phyloP scores from a whole-genome alignment of 2,888 invertebrate species.

The Brenthis hecate region DNA sequence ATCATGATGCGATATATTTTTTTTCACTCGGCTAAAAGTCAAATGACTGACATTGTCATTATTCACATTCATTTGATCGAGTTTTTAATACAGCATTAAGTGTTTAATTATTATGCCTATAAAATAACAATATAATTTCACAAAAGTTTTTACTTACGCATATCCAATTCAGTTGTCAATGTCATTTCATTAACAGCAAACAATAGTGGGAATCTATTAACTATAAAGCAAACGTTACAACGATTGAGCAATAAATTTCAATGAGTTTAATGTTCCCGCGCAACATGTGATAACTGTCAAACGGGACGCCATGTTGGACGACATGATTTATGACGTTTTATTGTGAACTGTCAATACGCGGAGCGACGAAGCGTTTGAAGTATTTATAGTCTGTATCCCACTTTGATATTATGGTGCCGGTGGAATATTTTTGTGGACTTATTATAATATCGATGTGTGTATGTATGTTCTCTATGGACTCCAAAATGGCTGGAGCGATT shows the following conservation, averaged over 20 bases:
- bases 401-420: constrained; percentile 12
- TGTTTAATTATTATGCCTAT: too few relatives aligned
- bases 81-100: too few relatives aligned
- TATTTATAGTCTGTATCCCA: constrained; percentile 18
- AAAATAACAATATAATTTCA: too few relatives aligned
- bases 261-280: constrained; percentile 79
- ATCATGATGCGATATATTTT: too few relatives aligned
- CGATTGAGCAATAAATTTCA: constrained; percentile 82
- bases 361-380: constrained; percentile 20
- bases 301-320: constrained; percentile 72
- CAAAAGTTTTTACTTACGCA: background rate
- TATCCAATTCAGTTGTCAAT: constrained; percentile 36
- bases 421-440: constrained; percentile 1
- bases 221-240: constrained; percentile 56
- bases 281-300: constrained; percentile 79
- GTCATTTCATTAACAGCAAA: constrained; percentile 46
- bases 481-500: too few relatives aligned
- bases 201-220: constrained; percentile 67
- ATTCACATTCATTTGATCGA: too few relatives aligned
- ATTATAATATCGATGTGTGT: background rate
- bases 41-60: too few relatives aligned
- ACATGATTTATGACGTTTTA: constrained; percentile 75
- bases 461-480: background rate
- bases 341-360: constrained; percentile 70
- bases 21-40: too few relatives aligned